A percentile compares a stretch with the other conserved stretches of the same genome.
phyloP scores from a whole-genome alignment of 2,888 invertebrate species.

The Octonoba sinensis region DNA sequence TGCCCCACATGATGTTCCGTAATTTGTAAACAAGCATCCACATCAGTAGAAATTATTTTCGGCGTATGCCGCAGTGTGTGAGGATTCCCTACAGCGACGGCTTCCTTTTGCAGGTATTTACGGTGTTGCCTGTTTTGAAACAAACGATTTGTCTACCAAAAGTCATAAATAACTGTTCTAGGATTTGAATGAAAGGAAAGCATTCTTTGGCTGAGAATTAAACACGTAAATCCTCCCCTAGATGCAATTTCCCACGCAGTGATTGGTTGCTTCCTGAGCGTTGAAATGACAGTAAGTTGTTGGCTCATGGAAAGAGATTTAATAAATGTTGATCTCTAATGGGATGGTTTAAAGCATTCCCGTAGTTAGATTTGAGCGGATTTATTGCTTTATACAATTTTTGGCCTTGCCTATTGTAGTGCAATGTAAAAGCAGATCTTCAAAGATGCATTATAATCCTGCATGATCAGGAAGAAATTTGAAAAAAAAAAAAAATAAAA shows the following conservation, averaged over 20 bases:
- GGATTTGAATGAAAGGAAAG: constrained; percentile 14
- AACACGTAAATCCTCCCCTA: neutral
- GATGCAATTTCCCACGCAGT: constrained; percentile 18
- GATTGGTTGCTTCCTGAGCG: constrained; percentile 11
- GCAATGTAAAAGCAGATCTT: too few species aligned
- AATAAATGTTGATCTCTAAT: too few species aligned
- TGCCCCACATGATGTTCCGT: neutral
- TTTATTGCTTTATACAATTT: too few species aligned
- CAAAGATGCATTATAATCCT: too few species aligned
- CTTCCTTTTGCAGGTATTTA: constrained; percentile 41
- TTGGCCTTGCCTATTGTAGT: too few species aligned
- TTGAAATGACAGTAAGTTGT: neutral
- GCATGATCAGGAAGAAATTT: too few species aligned
- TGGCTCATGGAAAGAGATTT: too few species aligned
- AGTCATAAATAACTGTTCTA: constrained; percentile 10
- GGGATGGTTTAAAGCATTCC: too few species aligned
- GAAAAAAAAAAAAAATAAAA: too few species aligned
- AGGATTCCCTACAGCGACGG: constrained; percentile 30
- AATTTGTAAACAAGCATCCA: neutral
- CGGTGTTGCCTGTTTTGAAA: constrained; percentile 2
- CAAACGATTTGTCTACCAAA: neutral
- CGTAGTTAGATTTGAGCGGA: neutral
- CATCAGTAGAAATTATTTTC: neutral
- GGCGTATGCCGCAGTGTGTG: too few species aligned
- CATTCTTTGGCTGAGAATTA: constrained; percentile 9